Base-by-base conservation (phyloP, 2,113 vertebrate genomes). In the Hippocampus mohnikei region DNA sequence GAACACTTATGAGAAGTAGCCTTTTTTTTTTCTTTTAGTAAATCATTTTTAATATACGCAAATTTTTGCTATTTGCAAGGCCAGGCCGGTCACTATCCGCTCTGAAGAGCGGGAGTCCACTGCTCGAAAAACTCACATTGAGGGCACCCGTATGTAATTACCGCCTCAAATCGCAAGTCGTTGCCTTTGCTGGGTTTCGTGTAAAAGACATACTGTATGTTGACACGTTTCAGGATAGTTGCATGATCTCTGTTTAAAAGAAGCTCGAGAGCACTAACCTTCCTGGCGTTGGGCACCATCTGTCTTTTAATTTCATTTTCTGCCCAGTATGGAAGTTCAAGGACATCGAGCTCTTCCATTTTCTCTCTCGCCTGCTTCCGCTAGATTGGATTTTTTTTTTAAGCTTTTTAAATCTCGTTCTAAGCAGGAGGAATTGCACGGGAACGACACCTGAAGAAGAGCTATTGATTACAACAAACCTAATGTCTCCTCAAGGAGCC, bases 401-500 rank as follows among this genome's bases (percentile, higher is more conserved):
- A 37, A 37, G 33, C 33, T 33, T 20, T 33, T 33, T 20, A 60
- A 60, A 60, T 29, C 58, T 60, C n/a, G 44, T 74, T 59, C 60
- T 69, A 42, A 73, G 76, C 13, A 69, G 65, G 8, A 71, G 52
- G 75, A 77, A 75, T 72, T 85, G 74, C 65, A 82, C 63, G 20
- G 67, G 69, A 78, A 72, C 0, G 33, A 81, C 77, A 85, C 73
- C 33, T 73, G 63, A 37, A 66, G 71, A 80, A 59, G 13, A 23
- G 21, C 53, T 83, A 91, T 88, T 27, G 83, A 91, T 89, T 70
- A 78, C 59, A 63, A 79, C 78, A 52, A 71, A 66, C 67, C 72
- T 67, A 73, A 86, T 81, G 86, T 81, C 80, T 82, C 70, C 1
- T 62, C 70, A 83, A 77, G 60, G 78, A 27, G 75, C 33, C 41